Conservation (phyloP, 2,113 vertebrate genomes). For the Scatophagus argus region DNA sequence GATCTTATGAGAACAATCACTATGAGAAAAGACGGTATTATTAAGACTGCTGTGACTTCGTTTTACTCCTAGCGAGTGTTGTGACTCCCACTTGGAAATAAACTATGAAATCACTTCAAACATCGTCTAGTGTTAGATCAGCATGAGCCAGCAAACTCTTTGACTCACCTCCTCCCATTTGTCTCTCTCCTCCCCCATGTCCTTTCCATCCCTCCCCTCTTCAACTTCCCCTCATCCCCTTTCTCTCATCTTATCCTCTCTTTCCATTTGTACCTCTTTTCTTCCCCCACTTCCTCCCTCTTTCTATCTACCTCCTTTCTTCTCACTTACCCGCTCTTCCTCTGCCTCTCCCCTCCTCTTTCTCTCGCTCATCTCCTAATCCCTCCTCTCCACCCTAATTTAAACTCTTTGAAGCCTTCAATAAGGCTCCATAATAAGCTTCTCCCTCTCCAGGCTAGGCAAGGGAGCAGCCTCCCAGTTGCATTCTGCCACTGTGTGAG, state of each 20-base stretch:
- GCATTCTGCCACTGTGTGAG: constrained; percentile 70
- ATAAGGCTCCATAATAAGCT: constrained; percentile 84
- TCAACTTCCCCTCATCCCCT: constrained; percentile 23
- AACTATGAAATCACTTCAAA: constrained; percentile 71
- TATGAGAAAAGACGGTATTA: constrained; percentile 29
- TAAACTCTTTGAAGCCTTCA: constrained; percentile 85
- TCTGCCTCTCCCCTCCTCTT: constrained; percentile 70
- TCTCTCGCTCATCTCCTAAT: constrained; percentile 76
- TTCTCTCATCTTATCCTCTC: constrained; percentile 46
- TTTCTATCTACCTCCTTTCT: constrained; percentile 56
- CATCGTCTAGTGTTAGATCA: constrained; percentile 62
- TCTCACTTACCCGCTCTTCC: constrained; percentile 61
- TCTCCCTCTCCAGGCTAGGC: constrained; percentile 81
- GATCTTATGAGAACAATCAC: constrained; percentile 32
- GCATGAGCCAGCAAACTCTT: constrained; percentile 67
- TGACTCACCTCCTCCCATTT: constrained; percentile 61
- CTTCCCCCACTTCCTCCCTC: constrained; percentile 43
- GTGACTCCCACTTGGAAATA: constrained; percentile 66
- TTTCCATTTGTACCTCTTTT: constrained; percentile 56
- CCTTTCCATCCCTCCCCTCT: constrained; percentile 42
- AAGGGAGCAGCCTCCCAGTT: constrained; percentile 79
- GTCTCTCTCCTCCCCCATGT: constrained; percentile 49
- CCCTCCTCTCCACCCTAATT: constrained; percentile 84
- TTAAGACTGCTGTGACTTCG: constrained; percentile 32
- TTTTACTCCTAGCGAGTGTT: constrained; percentile 51